Base-by-base conservation (phyloP, 2,888 invertebrate species). In the Tipula confusa region DNA sequence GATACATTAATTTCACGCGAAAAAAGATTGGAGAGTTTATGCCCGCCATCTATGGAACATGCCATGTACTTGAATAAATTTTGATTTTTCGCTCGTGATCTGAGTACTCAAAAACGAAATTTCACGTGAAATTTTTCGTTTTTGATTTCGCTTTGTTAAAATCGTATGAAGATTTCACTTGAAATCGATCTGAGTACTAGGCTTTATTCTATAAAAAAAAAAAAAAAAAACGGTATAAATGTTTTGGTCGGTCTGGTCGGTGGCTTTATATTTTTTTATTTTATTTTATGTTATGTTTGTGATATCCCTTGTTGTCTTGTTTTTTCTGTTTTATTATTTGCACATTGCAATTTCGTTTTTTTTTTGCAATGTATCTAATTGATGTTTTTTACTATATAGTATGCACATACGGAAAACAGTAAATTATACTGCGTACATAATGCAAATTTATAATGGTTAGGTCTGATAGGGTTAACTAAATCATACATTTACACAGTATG, bases 231-330 rank as follows among this genome's bases (percentile, higher is more conserved):
- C 64, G 64, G 64, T 64, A 64, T 64, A 24, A 64, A 64, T 64
- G 64, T 64, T 64, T 64, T 64, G 64, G 64, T 64, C 24, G 64
- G 64, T 64, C 64, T 64, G 64, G 64, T 64, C 64, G 64, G 64
- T 64, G 64, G 64, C 64, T 64, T 64, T 64, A 64, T 43, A 43
- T 43, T 6, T 43, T 43, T 64, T 64, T 64, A 24, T 33, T 33
- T 9, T n/a, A 24, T 64, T 43, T 43, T 43, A 43, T 43, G 11
- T 64, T 64, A 43, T 43, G 43, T 64, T 18, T 64, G 11, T 24
- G 64, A 18, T 64, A 64, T 64, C 64, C 64, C 64, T 64, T 24
- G 64, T 64, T 64, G 64, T 64, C 64, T 24, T 24, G 64, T 64
- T 64, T 64, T 43, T n/a, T n/a, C n/a, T n/a, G n/a, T n/a, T n/a